Evolutionary conservation across 2,797 vertebrate genomes (phyloP).

Genomic region (Xyrichtys novacula): DNA sequence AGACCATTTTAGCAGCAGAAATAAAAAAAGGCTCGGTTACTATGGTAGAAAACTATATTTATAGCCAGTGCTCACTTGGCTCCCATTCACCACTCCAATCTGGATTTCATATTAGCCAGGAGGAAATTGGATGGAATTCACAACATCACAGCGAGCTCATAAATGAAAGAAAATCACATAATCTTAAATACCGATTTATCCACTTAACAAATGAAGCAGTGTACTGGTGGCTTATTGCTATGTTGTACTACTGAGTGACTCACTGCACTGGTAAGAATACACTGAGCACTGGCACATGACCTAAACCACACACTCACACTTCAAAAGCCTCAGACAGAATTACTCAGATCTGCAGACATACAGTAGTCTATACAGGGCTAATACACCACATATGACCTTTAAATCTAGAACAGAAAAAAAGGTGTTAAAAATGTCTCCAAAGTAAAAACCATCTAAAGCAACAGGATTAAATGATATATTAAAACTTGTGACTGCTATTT

Average conservation of each 20-base stretch:
- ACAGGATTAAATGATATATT: constrained; percentile 3
- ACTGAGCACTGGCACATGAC: constrained; percentile 54
- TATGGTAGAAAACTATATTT: constrained; percentile 59
- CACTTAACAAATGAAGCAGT: constrained; percentile 65
- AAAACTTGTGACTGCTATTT: background rate
- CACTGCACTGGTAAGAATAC: constrained; percentile 40
- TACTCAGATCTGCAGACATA: constrained; percentile 20
- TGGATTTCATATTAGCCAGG: constrained; percentile 67
- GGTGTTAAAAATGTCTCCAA: background rate
- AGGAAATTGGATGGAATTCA: constrained; percentile 70
- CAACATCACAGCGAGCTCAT: constrained; percentile 63
- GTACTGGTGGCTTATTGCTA: constrained; percentile 50
- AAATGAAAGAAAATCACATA: constrained; percentile 68
- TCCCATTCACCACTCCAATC: constrained; percentile 59
- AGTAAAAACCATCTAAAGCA: background rate
- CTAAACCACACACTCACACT: constrained; percentile 61
- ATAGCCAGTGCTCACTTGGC: constrained; percentile 61
- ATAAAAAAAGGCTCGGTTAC: constrained; percentile 55
- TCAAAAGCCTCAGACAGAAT: constrained; percentile 44
- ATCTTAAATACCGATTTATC: constrained; percentile 67
- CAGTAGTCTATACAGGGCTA: constrained; percentile 19
- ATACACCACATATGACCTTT: constrained; percentile 18
- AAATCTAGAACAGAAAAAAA: constrained; percentile 12
- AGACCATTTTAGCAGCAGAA: constrained; percentile 37
- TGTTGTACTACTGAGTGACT: constrained; percentile 51